Evolutionary conservation across 1,140 invertebrate genomes (phyloP).

Genomic region (Copidosoma floridanum): DNA sequence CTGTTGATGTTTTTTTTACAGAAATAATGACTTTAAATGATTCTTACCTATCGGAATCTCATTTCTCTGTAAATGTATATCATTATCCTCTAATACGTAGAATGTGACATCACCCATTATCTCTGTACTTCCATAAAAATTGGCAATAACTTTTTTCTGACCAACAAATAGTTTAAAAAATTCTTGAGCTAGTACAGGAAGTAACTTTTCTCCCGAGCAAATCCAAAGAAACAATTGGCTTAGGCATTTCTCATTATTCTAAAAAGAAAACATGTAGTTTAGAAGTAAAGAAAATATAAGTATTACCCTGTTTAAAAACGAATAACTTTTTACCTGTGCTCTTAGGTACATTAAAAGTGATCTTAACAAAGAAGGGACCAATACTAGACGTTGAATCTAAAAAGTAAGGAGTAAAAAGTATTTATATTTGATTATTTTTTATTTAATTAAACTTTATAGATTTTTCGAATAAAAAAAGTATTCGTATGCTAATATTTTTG

Average conservation of each 20-base stretch:
- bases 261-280: too few relatives aligned
- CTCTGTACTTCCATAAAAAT: constrained; percentile 89
- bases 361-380: constrained; percentile 79
- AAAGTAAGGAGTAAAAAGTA: constrained; percentile 22
- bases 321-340: constrained; percentile 35
- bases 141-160: constrained; percentile 66
- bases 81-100: constrained; percentile 52
- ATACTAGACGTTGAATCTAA: constrained; percentile 72
- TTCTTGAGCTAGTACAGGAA: constrained; percentile 64
- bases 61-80: constrained; percentile 61
- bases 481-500: too few relatives aligned
- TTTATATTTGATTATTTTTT: too few relatives aligned
- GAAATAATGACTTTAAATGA: too few relatives aligned
- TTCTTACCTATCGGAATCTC: constrained; percentile 77
- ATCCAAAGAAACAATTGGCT: constrained; percentile 63
- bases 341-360: constrained; percentile 72
- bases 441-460: too few relatives aligned
- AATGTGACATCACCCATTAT: constrained; percentile 81
- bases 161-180: constrained; percentile 71
- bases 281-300: not conserved
- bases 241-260: not conserved
- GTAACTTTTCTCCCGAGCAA: constrained; percentile 77
- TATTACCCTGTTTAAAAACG: not conserved
- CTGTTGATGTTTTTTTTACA: too few relatives aligned
- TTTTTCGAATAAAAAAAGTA: too few relatives aligned